Percentiles rank a stretch among this genome's conserved stretches.
Evolutionary conservation across 2,113 vertebrate species (phyloP).

Genomic region (Amphilophus citrinellus): DNA sequence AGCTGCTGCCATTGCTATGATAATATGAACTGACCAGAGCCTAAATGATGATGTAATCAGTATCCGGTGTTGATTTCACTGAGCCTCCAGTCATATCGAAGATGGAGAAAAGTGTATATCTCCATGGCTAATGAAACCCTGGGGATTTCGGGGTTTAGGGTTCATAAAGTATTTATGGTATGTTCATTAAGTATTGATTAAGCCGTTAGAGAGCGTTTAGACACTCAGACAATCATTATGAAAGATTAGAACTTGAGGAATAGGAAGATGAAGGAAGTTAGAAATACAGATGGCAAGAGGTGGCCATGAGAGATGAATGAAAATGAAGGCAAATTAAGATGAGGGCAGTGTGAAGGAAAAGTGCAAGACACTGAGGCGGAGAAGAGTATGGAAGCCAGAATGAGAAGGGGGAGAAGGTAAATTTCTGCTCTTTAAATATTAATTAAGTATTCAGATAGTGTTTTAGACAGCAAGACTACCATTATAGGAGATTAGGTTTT

Average conservation of each 20-base stretch:
- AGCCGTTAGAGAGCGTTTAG: slow-evolving; percentile 72
- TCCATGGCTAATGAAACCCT: slow-evolving; percentile 71
- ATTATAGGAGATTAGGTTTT: slow-evolving; percentile 69
- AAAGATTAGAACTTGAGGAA: slow-evolving; percentile 62
- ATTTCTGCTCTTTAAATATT: slow-evolving; percentile 68
- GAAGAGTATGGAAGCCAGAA: neutral
- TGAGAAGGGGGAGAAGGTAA: slow-evolving; percentile 24
- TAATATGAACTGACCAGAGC: slow-evolving; percentile 48
- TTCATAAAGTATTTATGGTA: slow-evolving; percentile 76
- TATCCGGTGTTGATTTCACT: slow-evolving; percentile 51
- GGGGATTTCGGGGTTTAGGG: slow-evolving; percentile 70
- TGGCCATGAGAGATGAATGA: slow-evolving; percentile 18
- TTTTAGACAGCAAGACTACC: slow-evolving; percentile 64
- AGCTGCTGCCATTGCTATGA: neutral
- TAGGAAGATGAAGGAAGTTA: slow-evolving; percentile 41
- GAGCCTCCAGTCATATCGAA: slow-evolving; percentile 41
- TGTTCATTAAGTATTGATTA: slow-evolving; percentile 80
- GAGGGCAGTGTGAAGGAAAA: neutral
- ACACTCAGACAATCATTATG: slow-evolving; percentile 70
- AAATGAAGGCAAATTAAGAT: slow-evolving; percentile 27
- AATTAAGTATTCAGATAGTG: slow-evolving; percentile 69
- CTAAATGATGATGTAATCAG: slow-evolving; percentile 56
- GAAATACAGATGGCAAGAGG: slow-evolving; percentile 18
- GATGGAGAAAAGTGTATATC: slow-evolving; percentile 67
- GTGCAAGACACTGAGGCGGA: neutral